These are phyloP conservation scores for honey bee (Apis mellifera) DNA, from an alignment of 1,140 invertebrate genomes.

Conservation along the genomic window Amel_HAv3.1 CM009943.2:8887501-8888000, in stretches of 20 bases:
- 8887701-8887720: constrained; percentile 49
- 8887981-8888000: too few relatives aligned
- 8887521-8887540: background rate
- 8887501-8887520: constrained; percentile 25
- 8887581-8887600: constrained; percentile 46
- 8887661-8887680: background rate
- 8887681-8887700: constrained; percentile 26
- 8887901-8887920: too few relatives aligned
- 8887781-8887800: constrained; percentile 43
- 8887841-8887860: background rate
- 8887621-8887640: constrained; percentile 59
- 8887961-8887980: too few relatives aligned
- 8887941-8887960: too few relatives aligned
- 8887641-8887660: constrained; percentile 27
- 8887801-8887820: constrained; percentile 2
- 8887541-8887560: constrained; percentile 63
- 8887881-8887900: too few relatives aligned
- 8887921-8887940: too few relatives aligned
- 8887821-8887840: background rate
- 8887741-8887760: background rate
- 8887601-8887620: constrained; percentile 52
- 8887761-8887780: background rate
- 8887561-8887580: constrained; percentile 53
- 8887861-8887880: too few relatives aligned
- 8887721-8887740: constrained; percentile 37